Conservation (phyloP, 92 coral and sea anemone species). For the Chrysogorgia sp. region DNA sequence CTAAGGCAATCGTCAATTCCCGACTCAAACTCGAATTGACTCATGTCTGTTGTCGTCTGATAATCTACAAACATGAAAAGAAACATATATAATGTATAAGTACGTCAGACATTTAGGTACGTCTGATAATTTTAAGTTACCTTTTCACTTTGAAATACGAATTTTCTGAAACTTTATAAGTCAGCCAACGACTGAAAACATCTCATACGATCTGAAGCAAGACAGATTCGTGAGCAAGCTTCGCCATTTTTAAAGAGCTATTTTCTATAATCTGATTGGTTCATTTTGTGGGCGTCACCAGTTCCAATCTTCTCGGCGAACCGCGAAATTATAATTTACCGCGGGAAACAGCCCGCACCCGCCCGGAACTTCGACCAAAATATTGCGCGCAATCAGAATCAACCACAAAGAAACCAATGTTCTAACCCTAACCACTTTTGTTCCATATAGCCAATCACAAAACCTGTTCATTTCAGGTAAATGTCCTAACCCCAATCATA, state of each 20-base stretch:
- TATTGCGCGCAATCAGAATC: too few relatives aligned
- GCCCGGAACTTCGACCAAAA: too few relatives aligned
- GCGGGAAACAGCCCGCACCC: too few relatives aligned
- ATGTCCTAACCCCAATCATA: too few relatives aligned
- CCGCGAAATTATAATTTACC: background rate
- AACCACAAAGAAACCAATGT: too few relatives aligned
- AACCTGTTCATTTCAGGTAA: too few relatives aligned
- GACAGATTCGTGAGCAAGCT: background rate
- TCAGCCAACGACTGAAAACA: background rate
- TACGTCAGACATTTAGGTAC: background rate
- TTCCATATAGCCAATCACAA: too few relatives aligned
- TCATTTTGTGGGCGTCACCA: constrained; percentile 17
- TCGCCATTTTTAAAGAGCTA: constrained; percentile 44
- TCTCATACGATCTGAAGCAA: background rate
- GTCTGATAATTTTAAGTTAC: background rate
- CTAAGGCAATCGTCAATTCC: constrained; percentile 86
- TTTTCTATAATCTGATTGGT: constrained; percentile 29
- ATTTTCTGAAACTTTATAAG: background rate
- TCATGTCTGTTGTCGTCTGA: constrained; percentile 60
- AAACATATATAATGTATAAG: background rate
- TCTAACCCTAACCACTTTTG: too few relatives aligned
- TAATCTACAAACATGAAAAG: background rate
- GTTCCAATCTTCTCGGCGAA: background rate
- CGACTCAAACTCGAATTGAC: constrained; percentile 82
- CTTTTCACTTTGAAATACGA: background rate